Evolutionary conservation across 2,113 vertebrate genomes (phyloP), one percentile per base, ranked within the genome.

Genomic region (Origma solitaria): DNA sequence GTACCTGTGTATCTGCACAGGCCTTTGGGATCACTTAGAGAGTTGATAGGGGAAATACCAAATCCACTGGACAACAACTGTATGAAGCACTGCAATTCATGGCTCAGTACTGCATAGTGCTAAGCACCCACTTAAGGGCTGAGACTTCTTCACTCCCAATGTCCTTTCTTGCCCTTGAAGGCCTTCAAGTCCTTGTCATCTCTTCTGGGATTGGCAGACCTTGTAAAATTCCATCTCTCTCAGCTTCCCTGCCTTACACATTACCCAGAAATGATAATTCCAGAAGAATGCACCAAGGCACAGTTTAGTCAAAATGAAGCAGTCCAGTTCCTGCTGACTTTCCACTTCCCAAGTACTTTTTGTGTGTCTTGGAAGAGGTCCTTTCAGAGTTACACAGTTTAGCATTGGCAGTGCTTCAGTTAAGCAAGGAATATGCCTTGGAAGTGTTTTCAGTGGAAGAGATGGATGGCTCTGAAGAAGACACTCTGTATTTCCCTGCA

Each of bases 401-500:
- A 73, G 44, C 47, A 44, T 75, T 78, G 85, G 73, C 69, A 86
- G n/a, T 82, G 78, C 45, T 19, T 97, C 95, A 98, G 83, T 98
- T 97, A 94, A 98, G 97, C 95, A 97, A 72, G 11, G 98, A 98
- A 66, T 97, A 98, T 38, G 96, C 82, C 79, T 97, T 98, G 44
- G 98, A 98, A 72, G 96, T 98, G 56, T 97, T 97, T 93, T 98
- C 98, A 85, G 95, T 27, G 24, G 97, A 98, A 25, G 97, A 97
- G 50, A 45, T 97, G 92, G 97, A 96, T 47, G 97, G 94, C 77
- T 98, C 98, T 19, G 97, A 97, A 53, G 97, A 97, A 64, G 98
- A 98, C 23, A 98, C 95, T 51, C 95, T 96, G 81, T 98, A 98
- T 19, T 98, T 98, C 78, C 97, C 98, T 98, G 87, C 19, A 94